Evolutionary conservation across 2,797 vertebrate species (phyloP).

Genomic region (Acanthurus tractus): DNA sequence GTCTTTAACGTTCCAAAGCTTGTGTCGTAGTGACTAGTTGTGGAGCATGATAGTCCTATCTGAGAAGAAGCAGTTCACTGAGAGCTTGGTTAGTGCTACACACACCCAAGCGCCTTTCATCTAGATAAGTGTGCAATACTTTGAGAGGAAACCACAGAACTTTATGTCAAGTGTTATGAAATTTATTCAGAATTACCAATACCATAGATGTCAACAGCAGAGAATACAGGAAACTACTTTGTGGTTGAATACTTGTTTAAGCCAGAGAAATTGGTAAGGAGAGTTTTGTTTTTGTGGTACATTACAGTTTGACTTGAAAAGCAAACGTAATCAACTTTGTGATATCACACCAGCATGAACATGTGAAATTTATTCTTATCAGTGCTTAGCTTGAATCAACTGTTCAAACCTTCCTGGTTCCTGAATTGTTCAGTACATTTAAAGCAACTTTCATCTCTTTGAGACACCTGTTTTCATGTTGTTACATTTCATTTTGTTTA

Average conservation of each 20-base stretch:
- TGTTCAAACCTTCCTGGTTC: not conserved
- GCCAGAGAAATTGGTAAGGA: not conserved
- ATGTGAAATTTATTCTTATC: not conserved
- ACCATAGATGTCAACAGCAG: not conserved
- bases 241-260: not conserved
- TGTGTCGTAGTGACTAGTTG: conserved; percentile 17
- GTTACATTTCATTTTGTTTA: conserved; percentile 11
- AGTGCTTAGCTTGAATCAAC: not conserved
- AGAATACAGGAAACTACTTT: conserved; percentile 8
- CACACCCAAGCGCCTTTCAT: conserved; percentile 51
- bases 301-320: not conserved
- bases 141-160: conserved; percentile 16
- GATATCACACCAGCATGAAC: not conserved
- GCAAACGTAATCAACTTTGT: not conserved
- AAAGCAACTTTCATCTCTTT: not conserved
- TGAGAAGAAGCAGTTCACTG: conserved; percentile 47
- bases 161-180: not conserved
- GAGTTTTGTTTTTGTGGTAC: not conserved
- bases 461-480: not conserved
- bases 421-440: not conserved
- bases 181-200: not conserved
- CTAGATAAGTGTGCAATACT: conserved; percentile 25
- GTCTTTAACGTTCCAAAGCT: conserved; percentile 12
- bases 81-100: conserved; percentile 32
- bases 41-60: conserved; percentile 71